A percentile compares a stretch with the other conserved stretches of the same genome.
Conservation (phyloP, 2,113 vertebrate genomes). For the Larimichthys polyactis region DNA sequence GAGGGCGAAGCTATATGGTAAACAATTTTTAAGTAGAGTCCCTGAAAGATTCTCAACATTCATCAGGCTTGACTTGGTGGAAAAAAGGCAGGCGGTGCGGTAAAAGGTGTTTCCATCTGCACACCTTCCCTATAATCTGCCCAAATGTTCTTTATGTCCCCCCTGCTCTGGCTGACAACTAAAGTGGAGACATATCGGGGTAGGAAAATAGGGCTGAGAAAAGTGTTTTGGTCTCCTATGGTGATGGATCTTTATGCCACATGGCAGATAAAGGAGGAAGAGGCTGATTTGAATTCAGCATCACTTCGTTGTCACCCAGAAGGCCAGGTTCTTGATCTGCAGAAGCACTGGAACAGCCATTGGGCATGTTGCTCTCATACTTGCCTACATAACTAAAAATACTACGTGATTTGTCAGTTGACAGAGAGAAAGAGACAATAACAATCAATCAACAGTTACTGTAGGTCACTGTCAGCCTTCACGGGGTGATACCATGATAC, state of each 20-base stretch:
- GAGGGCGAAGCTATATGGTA: constrained; percentile 54
- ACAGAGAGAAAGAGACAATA: constrained; percentile 23
- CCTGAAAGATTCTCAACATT: constrained; percentile 68
- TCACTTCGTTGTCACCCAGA: constrained; percentile 49
- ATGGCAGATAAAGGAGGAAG: constrained; percentile 37
- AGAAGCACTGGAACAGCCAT: constrained; percentile 56
- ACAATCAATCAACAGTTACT: constrained; percentile 14
- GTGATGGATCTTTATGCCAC: constrained; percentile 52
- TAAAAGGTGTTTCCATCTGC: constrained; percentile 57
- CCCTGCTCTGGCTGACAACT: constrained; percentile 71
- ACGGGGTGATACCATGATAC: background rate
- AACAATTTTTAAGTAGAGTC: constrained; percentile 72
- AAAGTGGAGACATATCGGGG: constrained; percentile 67
- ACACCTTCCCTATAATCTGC: constrained; percentile 75
- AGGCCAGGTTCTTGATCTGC: constrained; percentile 38
- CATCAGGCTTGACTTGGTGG: constrained; percentile 51
- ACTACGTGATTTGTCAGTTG: constrained; percentile 65
- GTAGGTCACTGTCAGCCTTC: constrained; percentile 5
- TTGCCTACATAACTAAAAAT: constrained; percentile 66
- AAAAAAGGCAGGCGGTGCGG: constrained; percentile 27
- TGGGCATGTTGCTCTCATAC: constrained; percentile 51
- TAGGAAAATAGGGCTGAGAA: constrained; percentile 64
- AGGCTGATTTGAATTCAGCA: constrained; percentile 45
- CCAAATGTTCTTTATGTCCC: constrained; percentile 59
- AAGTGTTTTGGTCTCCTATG: constrained; percentile 57